phyloP scores from a whole-genome alignment of 2,888 invertebrate genomes.

The Tinea pellionella region DNA sequence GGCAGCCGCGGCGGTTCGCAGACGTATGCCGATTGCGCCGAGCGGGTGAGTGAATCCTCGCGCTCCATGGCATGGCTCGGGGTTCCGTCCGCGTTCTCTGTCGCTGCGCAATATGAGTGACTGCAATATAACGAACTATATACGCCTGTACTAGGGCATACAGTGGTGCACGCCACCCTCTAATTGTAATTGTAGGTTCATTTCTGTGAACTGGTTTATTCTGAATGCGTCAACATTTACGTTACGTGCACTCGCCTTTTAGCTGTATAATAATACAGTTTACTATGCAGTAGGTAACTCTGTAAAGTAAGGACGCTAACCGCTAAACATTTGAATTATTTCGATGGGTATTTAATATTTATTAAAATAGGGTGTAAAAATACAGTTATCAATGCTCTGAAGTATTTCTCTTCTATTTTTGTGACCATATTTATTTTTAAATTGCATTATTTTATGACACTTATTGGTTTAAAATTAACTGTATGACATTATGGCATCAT shows the following conservation, averaged over 20 bases:
- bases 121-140: slow-evolving; percentile 8
- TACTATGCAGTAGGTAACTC: background rate
- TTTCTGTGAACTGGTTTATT: background rate
- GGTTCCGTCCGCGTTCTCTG: background rate
- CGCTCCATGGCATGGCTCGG: background rate
- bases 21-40: slow-evolving; percentile 38
- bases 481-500: too few relatives aligned
- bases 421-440: too few relatives aligned
- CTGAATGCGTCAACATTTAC: background rate
- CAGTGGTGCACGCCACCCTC: background rate
- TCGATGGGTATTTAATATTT: too few relatives aligned
- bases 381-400: too few relatives aligned
- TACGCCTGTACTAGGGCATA: background rate
- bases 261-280: background rate
- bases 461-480: too few relatives aligned
- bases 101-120: slow-evolving; percentile 14
- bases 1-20: slow-evolving; percentile 38
- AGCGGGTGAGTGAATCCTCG: background rate
- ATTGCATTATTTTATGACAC: too few relatives aligned
- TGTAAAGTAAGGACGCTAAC: too few relatives aligned
- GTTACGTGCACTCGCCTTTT: background rate
- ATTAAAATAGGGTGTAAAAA: too few relatives aligned
- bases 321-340: too few relatives aligned
- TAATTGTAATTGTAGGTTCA: background rate
- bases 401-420: too few relatives aligned